Percentiles rank a stretch among this genome's conserved stretches.
Evolutionary conservation across 2,797 vertebrate species (phyloP).

Genomic region (Brachyrhaphis roseni): DNA sequence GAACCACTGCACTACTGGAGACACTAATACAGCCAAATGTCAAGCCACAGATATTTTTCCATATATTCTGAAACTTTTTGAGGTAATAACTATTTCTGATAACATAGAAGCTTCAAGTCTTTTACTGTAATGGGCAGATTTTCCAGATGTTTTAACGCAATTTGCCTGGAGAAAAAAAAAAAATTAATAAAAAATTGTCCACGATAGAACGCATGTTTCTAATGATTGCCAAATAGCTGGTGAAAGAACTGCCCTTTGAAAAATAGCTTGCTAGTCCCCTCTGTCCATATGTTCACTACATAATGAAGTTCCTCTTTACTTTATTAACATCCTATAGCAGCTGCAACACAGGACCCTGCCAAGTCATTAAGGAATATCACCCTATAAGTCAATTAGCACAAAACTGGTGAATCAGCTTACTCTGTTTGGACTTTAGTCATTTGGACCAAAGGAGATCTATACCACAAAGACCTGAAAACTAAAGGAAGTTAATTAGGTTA

Average conservation of each 20-base stretch:
- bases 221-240: background rate
- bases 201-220: slow-evolving; percentile 1
- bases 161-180: background rate
- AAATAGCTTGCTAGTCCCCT: slow-evolving; percentile 24
- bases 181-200: background rate
- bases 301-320: slow-evolving; percentile 35
- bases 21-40: slow-evolving; percentile 23
- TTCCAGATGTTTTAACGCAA: slow-evolving; percentile 4
- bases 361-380: slow-evolving; percentile 57
- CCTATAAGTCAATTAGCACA: slow-evolving; percentile 51
- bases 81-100: background rate
- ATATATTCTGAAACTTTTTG: slow-evolving; percentile 6
- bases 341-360: slow-evolving; percentile 51
- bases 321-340: slow-evolving; percentile 46
- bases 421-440: slow-evolving; percentile 32
- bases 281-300: slow-evolving; percentile 35
- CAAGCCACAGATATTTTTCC: slow-evolving; percentile 19
- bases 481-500: background rate
- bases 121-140: slow-evolving; percentile 7
- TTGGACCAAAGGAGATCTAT: slow-evolving; percentile 12
- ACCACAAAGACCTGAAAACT: slow-evolving; percentile 13
- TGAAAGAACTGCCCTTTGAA: slow-evolving; percentile 13
- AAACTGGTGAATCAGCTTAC: slow-evolving; percentile 56
- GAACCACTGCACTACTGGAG: slow-evolving; percentile 24
- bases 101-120: background rate